phyloP scores from a whole-genome alignment of 2,888 invertebrate species.

The Notodonta ziczac region DNA sequence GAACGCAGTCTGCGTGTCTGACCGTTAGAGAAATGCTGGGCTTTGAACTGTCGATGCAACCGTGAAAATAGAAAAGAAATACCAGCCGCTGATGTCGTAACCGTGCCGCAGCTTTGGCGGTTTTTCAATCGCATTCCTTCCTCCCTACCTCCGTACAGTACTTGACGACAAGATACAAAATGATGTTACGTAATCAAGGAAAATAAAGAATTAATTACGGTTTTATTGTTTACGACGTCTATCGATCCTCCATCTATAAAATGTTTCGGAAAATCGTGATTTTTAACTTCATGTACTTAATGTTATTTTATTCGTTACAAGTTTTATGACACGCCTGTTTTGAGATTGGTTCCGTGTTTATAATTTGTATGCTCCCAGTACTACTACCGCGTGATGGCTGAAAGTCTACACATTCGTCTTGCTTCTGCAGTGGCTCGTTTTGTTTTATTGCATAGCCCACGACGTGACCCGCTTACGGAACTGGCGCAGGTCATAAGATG shows the following conservation, averaged over 20 bases:
- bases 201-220: slow-evolving; percentile 16
- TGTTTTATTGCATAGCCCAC: slow-evolving; percentile 64
- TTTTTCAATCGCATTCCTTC: slow-evolving; percentile 57
- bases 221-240: slow-evolving; percentile 3
- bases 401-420: slow-evolving; percentile 53
- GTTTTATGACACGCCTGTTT: slow-evolving; percentile 13
- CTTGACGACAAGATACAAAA: slow-evolving; percentile 29
- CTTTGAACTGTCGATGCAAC: slow-evolving; percentile 35
- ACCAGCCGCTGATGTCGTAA: slow-evolving; percentile 29
- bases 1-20: slow-evolving; percentile 17
- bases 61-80: slow-evolving; percentile 42
- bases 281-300: background rate
- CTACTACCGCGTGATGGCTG: slow-evolving; percentile 47
- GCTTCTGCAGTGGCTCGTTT: slow-evolving; percentile 58
- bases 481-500: slow-evolving; percentile 65
- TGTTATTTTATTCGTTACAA: background rate
- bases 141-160: slow-evolving; percentile 38
- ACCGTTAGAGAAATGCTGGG: slow-evolving; percentile 28
- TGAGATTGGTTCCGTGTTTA: slow-evolving; percentile 47
- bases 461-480: slow-evolving; percentile 73
- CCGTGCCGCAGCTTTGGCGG: slow-evolving; percentile 40
- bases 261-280: slow-evolving; percentile 2
- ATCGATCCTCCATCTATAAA: background rate
- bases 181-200: slow-evolving; percentile 39
- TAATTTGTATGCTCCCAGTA: slow-evolving; percentile 57